phyloP scores from a whole-genome alignment of 2,797 vertebrate species.

The Premnoplex brunnescens region DNA sequence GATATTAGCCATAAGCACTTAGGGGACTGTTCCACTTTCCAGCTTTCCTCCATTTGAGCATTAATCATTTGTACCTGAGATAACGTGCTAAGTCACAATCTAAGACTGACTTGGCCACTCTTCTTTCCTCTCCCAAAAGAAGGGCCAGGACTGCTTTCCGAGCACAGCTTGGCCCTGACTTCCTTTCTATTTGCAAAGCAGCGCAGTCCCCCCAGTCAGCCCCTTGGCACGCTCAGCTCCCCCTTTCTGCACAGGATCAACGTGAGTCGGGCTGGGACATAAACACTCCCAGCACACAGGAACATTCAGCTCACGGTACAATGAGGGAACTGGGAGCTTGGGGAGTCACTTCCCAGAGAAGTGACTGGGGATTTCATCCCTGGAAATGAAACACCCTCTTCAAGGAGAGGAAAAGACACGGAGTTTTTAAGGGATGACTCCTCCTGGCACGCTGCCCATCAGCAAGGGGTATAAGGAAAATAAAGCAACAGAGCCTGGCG shows the following conservation, averaged over 20 bases:
- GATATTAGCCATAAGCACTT: background rate
- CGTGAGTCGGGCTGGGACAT: background rate
- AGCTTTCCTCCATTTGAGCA: background rate
- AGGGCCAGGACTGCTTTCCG: background rate
- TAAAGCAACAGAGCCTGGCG: background rate
- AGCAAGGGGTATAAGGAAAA: background rate
- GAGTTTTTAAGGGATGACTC: background rate
- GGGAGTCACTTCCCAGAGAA: background rate
- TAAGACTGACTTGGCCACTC: background rate
- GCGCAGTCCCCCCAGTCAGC: background rate
- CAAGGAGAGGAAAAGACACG: background rate
- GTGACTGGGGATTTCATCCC: background rate
- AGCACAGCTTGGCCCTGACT: background rate
- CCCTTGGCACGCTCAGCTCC: background rate
- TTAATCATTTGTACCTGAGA: background rate
- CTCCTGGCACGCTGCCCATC: background rate
- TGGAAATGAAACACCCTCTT: background rate
- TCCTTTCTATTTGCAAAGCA: background rate
- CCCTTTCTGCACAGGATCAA: background rate
- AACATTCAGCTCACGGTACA: background rate
- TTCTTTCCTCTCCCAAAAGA: background rate
- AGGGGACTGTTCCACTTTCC: background rate
- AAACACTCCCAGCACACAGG: background rate
- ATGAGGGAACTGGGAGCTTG: background rate
- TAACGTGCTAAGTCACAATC: background rate